Evolutionary conservation across 2,888 invertebrate species (phyloP), one percentile per base, ranked within the genome.

Genomic region (Parnassius orleans): DNA sequence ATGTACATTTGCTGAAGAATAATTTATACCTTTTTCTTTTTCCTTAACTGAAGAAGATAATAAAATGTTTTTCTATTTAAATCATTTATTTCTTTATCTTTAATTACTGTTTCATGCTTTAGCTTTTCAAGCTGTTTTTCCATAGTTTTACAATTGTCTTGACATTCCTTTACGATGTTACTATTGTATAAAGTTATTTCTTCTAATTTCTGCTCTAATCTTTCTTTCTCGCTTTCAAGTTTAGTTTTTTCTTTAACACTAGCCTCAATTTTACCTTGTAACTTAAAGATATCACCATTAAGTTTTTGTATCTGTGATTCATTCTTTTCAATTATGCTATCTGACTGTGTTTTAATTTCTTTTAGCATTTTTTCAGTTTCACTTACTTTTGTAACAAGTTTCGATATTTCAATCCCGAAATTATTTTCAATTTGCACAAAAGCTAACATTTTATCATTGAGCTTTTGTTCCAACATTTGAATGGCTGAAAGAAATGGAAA

Each of bases 101-200:
- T 76, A 0, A 43, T 47, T 15, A 61, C 59, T 41, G 81, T 71
- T 66, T 81, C 77, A 3, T 65, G 64, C 66, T 71, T 78, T 0
- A 77, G 57, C 41, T 74, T 69, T 10, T 61, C 53, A 24, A 68
- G 73, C 3, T 75, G 58, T 33, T 68, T 68, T 59, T 76, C 74
- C 41, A 79, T 53, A 42, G 67, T 61, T 14, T 53, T 57, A 68
- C 72, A 78, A 61, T 76, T 76, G 60, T 70, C 74, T 63, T 76
- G 69, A 70, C 77, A 80, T 59, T 79, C 77, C 42, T 74, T 73
- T 72, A 81, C 77, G 52, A 76, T 67, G 60, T 74, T 72, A 47
- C 68, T 73, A 66, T 71, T 80, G 51, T 67, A 70, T 24, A 64
- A 46, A 14, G 69, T 67, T 59, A 76, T 73, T 63, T 77, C 72